These are phyloP conservation scores for Hystrix cristata DNA, from an alignment of 2,113 vertebrate species.

Conservation along the genomic window DNA sequence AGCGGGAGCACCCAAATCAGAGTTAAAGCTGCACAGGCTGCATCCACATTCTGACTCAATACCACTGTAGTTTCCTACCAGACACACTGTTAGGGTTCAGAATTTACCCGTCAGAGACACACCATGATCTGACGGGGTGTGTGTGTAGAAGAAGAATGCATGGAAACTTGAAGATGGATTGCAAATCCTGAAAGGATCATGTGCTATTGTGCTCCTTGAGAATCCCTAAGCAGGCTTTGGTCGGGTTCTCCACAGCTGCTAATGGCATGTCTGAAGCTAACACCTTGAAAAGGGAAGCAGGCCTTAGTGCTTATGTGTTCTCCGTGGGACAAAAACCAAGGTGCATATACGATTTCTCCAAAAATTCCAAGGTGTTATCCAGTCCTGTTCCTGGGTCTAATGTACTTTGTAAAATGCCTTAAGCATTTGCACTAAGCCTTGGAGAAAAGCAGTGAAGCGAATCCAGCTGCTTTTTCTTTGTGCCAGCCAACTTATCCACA, in stretches of 20 bases:
- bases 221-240: conserved; percentile 29
- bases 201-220: neutral
- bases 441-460: neutral
- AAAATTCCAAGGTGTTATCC: conserved; percentile 24
- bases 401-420: conserved; percentile 13
- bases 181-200: neutral
- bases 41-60: conserved; percentile 32
- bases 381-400: neutral
- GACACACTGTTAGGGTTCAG: conserved; percentile 10
- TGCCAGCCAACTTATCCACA: neutral
- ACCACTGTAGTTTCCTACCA: neutral
- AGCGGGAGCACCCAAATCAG: neutral
- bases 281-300: neutral
- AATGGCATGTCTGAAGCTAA: neutral
- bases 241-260: neutral
- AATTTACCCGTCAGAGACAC: neutral
- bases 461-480: neutral
- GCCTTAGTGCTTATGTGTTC: neutral
- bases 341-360: neutral
- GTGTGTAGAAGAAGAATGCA: neutral
- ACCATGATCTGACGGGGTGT: conserved; percentile 55
- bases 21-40: conserved; percentile 7
- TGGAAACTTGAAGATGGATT: neutral
- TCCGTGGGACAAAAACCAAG: conserved; percentile 11
- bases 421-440: conserved; percentile 9